phyloP scores from a whole-genome alignment of 2,113 vertebrate genomes.

The Calyptomena viridis region DNA sequence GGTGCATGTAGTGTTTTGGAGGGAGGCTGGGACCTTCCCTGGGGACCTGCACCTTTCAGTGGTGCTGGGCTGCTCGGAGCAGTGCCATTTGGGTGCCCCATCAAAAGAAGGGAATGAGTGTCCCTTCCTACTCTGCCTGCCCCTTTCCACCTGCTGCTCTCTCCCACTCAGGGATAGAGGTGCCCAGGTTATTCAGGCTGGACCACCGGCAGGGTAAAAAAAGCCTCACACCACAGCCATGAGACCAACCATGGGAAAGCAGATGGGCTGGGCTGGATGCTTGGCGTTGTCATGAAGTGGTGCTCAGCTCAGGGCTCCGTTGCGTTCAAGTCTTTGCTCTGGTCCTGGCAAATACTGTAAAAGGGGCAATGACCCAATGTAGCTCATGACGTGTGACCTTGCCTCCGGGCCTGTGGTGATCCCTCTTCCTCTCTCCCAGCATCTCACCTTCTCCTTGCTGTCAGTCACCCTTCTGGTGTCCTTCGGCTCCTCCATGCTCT shows the following conservation, averaged over 20 bases:
- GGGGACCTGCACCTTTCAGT: neutral
- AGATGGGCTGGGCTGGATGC: neutral
- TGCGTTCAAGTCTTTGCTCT: fast-evolving
- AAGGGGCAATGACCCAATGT: neutral
- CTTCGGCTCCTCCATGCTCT: conserved; percentile 88
- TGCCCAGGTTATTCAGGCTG: neutral
- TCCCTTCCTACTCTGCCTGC: neutral
- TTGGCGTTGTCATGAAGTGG: neutral
- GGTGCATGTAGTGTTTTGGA: neutral
- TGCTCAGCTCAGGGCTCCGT: neutral
- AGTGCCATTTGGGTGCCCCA: neutral
- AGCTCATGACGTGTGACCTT: neutral
- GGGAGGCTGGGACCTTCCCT: neutral
- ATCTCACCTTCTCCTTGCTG: conserved; percentile 79
- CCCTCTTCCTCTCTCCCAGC: conserved; percentile 60
- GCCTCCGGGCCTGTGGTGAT: neutral
- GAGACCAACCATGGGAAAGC: neutral
- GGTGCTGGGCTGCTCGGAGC: fast-evolving
- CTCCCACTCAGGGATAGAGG: neutral
- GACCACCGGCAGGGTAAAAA: neutral
- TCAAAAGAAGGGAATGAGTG: fast-evolving
- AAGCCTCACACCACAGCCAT: neutral
- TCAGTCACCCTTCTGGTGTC: conserved; percentile 83
- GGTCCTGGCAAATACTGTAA: neutral
- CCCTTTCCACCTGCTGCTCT: neutral